These are phyloP conservation scores for Pseudachorutes palmiensis DNA, from an alignment of 1,140 invertebrate species.

Conservation along the genomic window DNA sequence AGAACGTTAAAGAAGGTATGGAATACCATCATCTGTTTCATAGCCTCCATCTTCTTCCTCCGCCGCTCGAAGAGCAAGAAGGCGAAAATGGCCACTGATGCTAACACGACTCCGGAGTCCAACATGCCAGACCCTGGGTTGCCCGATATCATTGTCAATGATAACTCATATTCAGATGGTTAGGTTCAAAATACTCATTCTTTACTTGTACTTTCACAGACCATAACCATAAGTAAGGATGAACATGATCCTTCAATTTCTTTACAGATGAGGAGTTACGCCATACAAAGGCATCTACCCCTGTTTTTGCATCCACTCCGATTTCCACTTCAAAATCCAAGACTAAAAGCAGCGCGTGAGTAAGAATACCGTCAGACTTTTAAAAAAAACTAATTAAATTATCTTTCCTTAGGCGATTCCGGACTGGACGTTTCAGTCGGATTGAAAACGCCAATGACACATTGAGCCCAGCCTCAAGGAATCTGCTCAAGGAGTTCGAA, in stretches of 20 bases:
- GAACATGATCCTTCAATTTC: no score
- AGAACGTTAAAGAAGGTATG: conserved; percentile 17
- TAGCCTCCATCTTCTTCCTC: conserved; percentile 4
- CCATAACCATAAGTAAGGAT: no score
- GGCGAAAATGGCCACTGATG: not conserved
- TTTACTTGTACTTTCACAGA: no score
- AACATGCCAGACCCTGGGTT: not conserved
- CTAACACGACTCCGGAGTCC: conserved; percentile 22
- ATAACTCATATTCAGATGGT: conserved; percentile 37
- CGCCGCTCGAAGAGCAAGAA: not conserved
- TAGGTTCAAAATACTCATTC: not conserved
- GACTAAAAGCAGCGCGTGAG: conserved; percentile 5
- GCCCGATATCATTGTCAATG: conserved; percentile 29
- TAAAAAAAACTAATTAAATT: conserved; percentile 7
- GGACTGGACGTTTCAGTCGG: conserved; percentile 2
- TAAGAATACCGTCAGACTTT: not conserved
- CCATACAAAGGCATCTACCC: conserved; percentile 15
- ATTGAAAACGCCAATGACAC: not conserved
- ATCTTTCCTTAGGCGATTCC: not conserved
- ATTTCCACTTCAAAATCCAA: conserved; percentile 18
- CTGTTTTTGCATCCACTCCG: conserved; percentile 35
- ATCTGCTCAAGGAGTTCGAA: conserved; percentile 37
- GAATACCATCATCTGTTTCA: conserved; percentile 18
- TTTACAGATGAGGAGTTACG: conserved; percentile 20
- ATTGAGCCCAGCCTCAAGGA: conserved; percentile 26